Evolutionary conservation across 1,140 invertebrate species (phyloP).

Genomic region (Penaeus indicus): DNA sequence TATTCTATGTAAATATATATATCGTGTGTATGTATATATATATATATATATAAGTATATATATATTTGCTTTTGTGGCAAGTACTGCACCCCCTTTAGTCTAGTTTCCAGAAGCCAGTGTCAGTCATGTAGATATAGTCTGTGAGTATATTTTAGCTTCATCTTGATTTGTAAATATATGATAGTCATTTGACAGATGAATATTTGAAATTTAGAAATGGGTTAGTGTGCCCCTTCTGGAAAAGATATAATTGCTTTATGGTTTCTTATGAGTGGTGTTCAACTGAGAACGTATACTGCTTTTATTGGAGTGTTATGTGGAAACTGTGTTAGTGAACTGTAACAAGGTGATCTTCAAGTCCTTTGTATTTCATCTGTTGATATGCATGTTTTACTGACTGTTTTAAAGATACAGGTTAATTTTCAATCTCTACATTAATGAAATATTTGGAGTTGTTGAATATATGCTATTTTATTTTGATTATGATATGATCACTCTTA

Average conservation of each 20-base stretch:
- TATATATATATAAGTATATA: constrained; percentile 22
- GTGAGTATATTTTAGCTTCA: constrained; percentile 21
- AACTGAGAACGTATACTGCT: too few species aligned
- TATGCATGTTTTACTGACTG: too few species aligned
- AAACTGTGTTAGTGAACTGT: too few species aligned
- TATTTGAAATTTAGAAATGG: constrained; percentile 8
- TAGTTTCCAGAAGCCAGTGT: constrained; percentile 21
- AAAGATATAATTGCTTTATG: neutral
- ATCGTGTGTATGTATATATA: constrained; percentile 2
- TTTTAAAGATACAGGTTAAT: too few species aligned
- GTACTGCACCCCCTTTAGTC: constrained; percentile 19
- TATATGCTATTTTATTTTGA: too few species aligned
- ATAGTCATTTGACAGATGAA: constrained; percentile 18
- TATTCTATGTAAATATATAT: constrained; percentile 22
- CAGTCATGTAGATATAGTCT: constrained; percentile 36
- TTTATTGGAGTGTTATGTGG: too few species aligned
- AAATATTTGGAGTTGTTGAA: too few species aligned
- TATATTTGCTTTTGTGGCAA: constrained; percentile 33
- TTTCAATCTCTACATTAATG: too few species aligned
- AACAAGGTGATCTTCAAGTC: too few species aligned
- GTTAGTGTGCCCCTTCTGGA: constrained; percentile 15
- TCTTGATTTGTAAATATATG: constrained; percentile 19
- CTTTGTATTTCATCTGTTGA: too few species aligned
- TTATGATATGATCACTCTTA: too few species aligned
- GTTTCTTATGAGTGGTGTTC: neutral